These are phyloP conservation scores for Gallinago undulata DNA, from an alignment of 2,113 vertebrate genomes.

Conservation along the genomic window DNA sequence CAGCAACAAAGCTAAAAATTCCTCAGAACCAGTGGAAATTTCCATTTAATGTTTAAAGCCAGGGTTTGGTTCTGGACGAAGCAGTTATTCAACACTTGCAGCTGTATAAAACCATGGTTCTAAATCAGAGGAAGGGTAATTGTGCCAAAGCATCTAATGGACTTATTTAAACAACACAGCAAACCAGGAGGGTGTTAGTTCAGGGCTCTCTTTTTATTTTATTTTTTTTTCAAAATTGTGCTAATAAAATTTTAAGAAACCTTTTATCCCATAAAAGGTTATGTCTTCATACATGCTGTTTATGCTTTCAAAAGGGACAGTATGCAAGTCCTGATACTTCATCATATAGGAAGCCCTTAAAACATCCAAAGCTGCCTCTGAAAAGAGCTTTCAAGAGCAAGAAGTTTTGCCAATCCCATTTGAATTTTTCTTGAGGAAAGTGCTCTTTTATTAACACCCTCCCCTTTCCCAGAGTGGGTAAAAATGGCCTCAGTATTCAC, in stretches of 20 bases:
- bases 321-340: background rate
- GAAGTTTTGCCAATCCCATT: constrained; percentile 41
- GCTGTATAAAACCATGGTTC: background rate
- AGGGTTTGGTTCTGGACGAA: background rate
- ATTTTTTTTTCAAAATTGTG: background rate
- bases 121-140: background rate
- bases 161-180: background rate
- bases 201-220: background rate
- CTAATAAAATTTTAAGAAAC: background rate
- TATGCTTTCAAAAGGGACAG: background rate
- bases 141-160: background rate
- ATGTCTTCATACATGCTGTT: background rate
- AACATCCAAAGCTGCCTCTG: constrained; percentile 16
- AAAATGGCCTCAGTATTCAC: constrained; percentile 64
- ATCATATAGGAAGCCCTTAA: constrained; percentile 4
- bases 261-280: background rate
- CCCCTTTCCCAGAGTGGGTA: constrained; percentile 11
- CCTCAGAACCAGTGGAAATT: background rate
- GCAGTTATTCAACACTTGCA: background rate
- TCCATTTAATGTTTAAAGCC: background rate
- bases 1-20: background rate
- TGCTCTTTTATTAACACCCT: constrained; percentile 49
- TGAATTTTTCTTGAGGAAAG: constrained; percentile 58
- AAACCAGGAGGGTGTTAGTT: background rate
- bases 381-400: constrained; percentile 43